Percentiles rank a stretch among this genome's conserved stretches.
These are phyloP conservation scores for Notolabrus celidotus DNA, from an alignment of 2,797 vertebrate genomes.

Conservation along the genomic window DNA sequence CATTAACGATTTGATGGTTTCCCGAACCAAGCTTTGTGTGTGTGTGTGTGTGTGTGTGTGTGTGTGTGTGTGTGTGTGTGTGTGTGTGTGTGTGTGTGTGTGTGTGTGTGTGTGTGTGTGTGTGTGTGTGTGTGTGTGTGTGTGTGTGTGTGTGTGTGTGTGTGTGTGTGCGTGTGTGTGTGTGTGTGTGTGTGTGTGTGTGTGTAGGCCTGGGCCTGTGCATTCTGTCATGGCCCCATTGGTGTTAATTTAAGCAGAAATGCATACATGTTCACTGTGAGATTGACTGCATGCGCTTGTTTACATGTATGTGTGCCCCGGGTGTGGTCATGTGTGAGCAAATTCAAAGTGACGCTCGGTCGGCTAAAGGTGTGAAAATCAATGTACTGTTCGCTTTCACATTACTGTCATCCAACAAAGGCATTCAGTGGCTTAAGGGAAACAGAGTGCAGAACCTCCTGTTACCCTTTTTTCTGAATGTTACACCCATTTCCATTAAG, in stretches of 20 bases:
- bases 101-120: background rate
- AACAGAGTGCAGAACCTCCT: constrained; percentile 39
- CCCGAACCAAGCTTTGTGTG: constrained; percentile 29
- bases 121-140: too few relatives aligned
- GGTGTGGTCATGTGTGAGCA: constrained; percentile 56
- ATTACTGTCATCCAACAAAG: constrained; percentile 45
- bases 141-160: too few relatives aligned
- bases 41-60: too few relatives aligned
- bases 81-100: background rate
- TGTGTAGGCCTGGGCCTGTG: constrained; percentile 6
- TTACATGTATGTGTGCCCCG: constrained; percentile 25
- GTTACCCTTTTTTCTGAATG: constrained; percentile 33
- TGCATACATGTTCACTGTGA: constrained; percentile 15
- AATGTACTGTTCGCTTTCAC: constrained; percentile 44
- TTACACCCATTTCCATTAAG: constrained; percentile 47
- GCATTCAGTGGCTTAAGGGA: constrained; percentile 15
- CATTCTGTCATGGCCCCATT: constrained; percentile 1
- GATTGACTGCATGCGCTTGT: constrained; percentile 27
- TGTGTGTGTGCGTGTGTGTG: too few relatives aligned
- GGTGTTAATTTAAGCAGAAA: constrained; percentile 50
- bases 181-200: background rate
- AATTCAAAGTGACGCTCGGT: constrained; percentile 41
- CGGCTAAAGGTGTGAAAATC: constrained; percentile 68
- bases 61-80: too few relatives aligned
- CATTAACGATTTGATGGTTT: constrained; percentile 65